These are phyloP conservation scores for Trilocha varians DNA, from an alignment of 2,888 invertebrate species.

Conservation along the genomic window DNA sequence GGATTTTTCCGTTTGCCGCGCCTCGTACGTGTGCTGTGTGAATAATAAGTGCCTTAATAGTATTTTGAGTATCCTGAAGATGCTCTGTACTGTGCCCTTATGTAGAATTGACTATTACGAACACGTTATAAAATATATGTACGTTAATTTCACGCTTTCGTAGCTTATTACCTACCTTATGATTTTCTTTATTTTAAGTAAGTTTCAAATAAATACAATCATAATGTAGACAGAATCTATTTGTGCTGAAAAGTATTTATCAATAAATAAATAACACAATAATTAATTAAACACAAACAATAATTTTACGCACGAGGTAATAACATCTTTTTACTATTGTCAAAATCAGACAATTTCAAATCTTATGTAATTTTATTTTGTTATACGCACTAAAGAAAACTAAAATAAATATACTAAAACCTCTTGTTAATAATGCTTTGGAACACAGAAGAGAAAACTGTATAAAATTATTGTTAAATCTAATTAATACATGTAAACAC, in stretches of 20 bases:
- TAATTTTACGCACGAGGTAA: no score
- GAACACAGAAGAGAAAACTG: neutral
- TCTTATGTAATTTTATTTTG: no score
- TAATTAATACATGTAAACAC: neutral
- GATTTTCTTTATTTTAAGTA: no score
- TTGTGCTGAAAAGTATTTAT: no score
- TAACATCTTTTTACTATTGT: no score
- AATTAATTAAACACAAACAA: no score
- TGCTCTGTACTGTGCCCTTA: neutral
- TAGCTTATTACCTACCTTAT: no score
- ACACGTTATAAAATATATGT: neutral
- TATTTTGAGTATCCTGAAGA: slow-evolving; percentile 31
- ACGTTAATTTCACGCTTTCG: neutral
- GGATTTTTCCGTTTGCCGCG: slow-evolving; percentile 67
- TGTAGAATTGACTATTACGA: neutral
- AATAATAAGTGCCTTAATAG: slow-evolving; percentile 56
- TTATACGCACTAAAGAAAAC: neutral
- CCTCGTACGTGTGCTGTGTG: slow-evolving; percentile 50
- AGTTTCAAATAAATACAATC: no score
- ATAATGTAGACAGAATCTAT: no score
- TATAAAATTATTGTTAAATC: neutral
- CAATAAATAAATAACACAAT: no score
- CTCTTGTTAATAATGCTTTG: neutral
- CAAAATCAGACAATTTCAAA: no score
- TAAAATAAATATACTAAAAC: neutral